phyloP scores from a whole-genome alignment of 2,113 vertebrate species.

The Sphyrna mokarran region DNA sequence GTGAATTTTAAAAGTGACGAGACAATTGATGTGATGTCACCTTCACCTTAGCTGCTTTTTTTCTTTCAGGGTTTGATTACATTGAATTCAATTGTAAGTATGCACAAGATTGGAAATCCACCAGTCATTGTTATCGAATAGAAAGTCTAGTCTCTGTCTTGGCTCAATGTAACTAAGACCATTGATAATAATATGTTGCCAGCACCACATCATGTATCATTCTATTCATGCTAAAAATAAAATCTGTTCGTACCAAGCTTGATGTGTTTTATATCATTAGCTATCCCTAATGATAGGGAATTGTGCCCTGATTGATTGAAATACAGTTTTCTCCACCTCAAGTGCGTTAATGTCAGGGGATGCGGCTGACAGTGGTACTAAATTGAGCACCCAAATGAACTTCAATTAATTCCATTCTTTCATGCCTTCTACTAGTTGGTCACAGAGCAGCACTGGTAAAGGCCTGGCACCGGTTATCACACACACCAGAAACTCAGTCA shows the following conservation, averaged over 20 bases:
- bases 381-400: not conserved
- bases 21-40: not conserved
- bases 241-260: conserved; percentile 23
- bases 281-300: not conserved
- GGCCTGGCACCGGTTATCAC: not conserved
- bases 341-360: not conserved
- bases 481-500: not conserved
- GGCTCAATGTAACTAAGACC: not conserved
- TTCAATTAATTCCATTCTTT: not conserved
- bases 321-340: not conserved
- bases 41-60: not conserved
- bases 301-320: not conserved
- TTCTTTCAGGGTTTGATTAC: not conserved
- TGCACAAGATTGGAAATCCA: not conserved
- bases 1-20: not conserved
- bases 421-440: not conserved
- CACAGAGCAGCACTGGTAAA: not conserved
- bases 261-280: conserved; percentile 14
- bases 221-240: conserved; percentile 7
- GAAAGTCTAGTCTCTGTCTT: not conserved
- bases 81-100: not conserved
- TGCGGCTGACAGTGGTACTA: not conserved
- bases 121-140: not conserved
- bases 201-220: not conserved
- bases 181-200: not conserved